A percentile compares a stretch with the other conserved stretches of the same genome.
These are phyloP conservation scores for Eulemur rufifrons DNA, from an alignment of 2,113 vertebrate species.

Conservation along the genomic window DNA sequence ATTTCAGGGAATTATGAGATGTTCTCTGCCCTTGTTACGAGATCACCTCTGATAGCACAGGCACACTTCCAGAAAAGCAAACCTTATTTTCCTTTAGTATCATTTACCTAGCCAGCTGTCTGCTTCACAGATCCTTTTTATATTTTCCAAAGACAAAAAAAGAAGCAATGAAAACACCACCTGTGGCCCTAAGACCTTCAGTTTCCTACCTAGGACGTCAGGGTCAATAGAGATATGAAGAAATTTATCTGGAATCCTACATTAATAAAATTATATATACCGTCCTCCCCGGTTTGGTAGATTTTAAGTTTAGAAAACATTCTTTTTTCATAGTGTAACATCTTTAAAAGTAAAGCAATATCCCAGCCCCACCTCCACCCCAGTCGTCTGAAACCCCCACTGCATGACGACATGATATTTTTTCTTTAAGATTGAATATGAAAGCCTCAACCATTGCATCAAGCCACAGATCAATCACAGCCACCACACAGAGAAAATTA, in stretches of 20 bases:
- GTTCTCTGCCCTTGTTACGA: neutral
- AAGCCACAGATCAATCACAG: conserved; percentile 57
- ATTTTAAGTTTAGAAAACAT: conserved; percentile 2
- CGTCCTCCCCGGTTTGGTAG: neutral
- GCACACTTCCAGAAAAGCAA: conserved; percentile 17
- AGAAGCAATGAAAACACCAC: neutral
- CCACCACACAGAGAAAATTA: conserved; percentile 64
- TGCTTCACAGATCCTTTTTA: neutral
- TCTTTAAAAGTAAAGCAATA: conserved; percentile 12
- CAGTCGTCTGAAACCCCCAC: neutral
- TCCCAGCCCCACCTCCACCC: neutral
- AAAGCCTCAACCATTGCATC: conserved; percentile 54
- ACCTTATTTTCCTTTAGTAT: conserved; percentile 12
- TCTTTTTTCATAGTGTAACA: neutral
- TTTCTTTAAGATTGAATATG: conserved; percentile 59
- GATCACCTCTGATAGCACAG: neutral
- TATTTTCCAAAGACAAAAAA: neutral
- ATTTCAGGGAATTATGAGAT: conserved; percentile 10
- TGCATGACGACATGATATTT: conserved; percentile 45
- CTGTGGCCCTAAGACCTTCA: neutral
- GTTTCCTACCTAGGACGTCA: neutral
- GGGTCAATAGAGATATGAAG: neutral
- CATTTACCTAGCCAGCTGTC: neutral
- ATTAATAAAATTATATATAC: neutral
- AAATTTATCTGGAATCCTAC: neutral